phyloP scores from a whole-genome alignment of 2,888 invertebrate genomes.

The Drosophila multiciliata region DNA sequence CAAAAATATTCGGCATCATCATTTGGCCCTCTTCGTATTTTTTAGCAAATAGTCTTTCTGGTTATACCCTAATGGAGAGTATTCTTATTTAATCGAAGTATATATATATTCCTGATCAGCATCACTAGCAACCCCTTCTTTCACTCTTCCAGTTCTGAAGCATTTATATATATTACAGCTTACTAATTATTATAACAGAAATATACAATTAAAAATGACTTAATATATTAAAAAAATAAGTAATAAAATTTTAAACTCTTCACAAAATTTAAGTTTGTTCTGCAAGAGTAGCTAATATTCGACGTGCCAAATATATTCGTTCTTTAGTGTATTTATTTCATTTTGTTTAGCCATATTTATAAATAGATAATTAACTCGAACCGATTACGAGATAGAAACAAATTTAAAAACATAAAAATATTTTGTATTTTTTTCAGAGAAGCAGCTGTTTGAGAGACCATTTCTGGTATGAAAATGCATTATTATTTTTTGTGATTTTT shows the following conservation, averaged over 20 bases:
- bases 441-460: neutral
- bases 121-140: too few relatives aligned
- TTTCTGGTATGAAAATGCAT: constrained; percentile 5
- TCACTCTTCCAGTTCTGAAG: too few relatives aligned
- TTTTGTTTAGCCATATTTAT: neutral
- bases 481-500: neutral
- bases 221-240: neutral
- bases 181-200: neutral
- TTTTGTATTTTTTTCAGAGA: neutral
- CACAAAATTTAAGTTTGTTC: too few relatives aligned
- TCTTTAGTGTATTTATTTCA: neutral
- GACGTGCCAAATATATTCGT: neutral
- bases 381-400: neutral
- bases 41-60: constrained; percentile 4
- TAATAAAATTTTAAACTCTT: neutral
- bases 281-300: neutral
- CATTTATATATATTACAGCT: too few relatives aligned
- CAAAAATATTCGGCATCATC: constrained; percentile 22
- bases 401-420: neutral
- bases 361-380: constrained; percentile 20
- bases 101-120: neutral
- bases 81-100: neutral
- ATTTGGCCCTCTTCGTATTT: constrained; percentile 3
- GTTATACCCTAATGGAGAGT: neutral
- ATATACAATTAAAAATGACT: neutral